Percentiles rank a stretch among this genome's conserved stretches.
Conservation (phyloP, 37 sponge, comb jelly and placozoan genomes). For the Eunapius fragilis region DNA sequence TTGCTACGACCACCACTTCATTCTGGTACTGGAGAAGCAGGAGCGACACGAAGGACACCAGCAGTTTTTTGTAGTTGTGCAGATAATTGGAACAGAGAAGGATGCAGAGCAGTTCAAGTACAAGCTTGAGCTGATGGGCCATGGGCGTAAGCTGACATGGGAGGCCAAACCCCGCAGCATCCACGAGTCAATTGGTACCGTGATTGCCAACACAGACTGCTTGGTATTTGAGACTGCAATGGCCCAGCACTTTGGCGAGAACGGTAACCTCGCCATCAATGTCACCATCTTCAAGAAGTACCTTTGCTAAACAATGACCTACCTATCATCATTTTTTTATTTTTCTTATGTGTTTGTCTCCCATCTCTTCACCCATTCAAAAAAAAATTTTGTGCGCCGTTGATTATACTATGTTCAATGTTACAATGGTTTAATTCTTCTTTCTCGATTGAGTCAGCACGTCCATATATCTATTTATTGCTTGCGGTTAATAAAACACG, state of each 20-base stretch:
- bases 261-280: constrained; percentile 95
- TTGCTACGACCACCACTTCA: constrained; percentile 90
- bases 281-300: constrained; percentile 85
- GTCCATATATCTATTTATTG: no score
- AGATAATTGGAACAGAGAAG: constrained; percentile 91
- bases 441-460: no score
- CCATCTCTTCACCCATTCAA: no score
- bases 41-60: constrained; percentile 87
- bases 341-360: no score
- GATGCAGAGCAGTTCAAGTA: constrained; percentile 82
- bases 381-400: no score
- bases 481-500: no score
- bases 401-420: no score
- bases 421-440: no score
- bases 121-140: constrained; percentile 73
- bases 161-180: constrained; percentile 94
- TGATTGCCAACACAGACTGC: constrained; percentile 87
- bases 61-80: constrained; percentile 97
- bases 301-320: no score
- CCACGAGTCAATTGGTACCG: constrained; percentile 87
- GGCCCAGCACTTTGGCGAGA: constrained; percentile 90
- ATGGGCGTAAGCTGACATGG: constrained; percentile 82
- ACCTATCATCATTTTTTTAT: no score
- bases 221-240: constrained; percentile 93
- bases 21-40: constrained; percentile 97